Base-by-base conservation (phyloP, 2,113 vertebrate genomes). In the Phalacrocorax aristotelis region DNA sequence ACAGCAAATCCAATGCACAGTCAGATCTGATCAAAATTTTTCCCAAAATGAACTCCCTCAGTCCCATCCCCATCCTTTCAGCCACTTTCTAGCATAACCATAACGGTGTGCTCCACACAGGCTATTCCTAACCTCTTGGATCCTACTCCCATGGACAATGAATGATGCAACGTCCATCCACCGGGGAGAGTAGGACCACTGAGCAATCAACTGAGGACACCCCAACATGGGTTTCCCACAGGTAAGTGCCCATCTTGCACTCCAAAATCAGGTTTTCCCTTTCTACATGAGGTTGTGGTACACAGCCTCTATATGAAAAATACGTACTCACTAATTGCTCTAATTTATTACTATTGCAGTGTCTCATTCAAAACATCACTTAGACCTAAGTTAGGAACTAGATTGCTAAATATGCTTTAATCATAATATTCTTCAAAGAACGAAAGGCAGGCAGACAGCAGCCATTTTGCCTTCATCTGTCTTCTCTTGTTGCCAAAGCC, bases 391-490 rank as follows among this genome's bases (percentile, higher is more conserved):
- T 46, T 61, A 91, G 52, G 49, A 93, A 49, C 48, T 42, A 40
- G 89, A 74, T 26, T 86, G 83, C 79, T 92, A 96, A 89, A 84
- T 65, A 75, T 30, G 30, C 66, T 91, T 84, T 89, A 89, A 89
- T 77, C 93, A 85, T 54, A 89, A 72, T 12, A 82, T 61, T 54
- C 58, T 57, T 76, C 70, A 55, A 91, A 87, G 81, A 79, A 68
- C 1, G 21, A 89, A 79, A 93, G 61, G 54, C 74, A 87, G 25
- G 74, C 69, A 84, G 86, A 75, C 83, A 91, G 77, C n/a, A 97
- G 61, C 65, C 89, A 94, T 87, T 94, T 91, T 61, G 65, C 94
- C 57, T 87, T 95, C 91, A 93, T 96, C 84, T 40, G 83, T 97
- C 91, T 95, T 62, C 52, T 55, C 65, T 72, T 69, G 77, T 72